Percentiles rank a stretch among this genome's conserved stretches.
These are phyloP conservation scores for Gasteruption jaculator DNA, from an alignment of 2,888 invertebrate species.

Conservation along the genomic window DNA sequence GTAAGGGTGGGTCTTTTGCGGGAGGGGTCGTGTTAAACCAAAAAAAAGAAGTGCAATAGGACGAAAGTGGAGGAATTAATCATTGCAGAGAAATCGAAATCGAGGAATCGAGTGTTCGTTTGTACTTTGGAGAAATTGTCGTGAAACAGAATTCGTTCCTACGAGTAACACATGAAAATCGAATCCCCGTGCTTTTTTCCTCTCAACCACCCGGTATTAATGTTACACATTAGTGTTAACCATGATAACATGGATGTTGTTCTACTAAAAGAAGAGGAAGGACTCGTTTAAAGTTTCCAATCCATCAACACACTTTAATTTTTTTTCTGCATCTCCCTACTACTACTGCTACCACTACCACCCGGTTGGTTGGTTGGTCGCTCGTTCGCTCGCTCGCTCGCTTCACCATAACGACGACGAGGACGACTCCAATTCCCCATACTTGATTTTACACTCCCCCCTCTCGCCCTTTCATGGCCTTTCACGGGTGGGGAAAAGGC, in stretches of 20 bases:
- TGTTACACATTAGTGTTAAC: conserved; percentile 4
- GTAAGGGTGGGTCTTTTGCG: conserved; percentile 35
- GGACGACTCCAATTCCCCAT: conserved; percentile 24
- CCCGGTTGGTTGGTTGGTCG: no score
- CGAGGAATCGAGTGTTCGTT: conserved; percentile 72
- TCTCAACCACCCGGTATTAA: conserved; percentile 2
- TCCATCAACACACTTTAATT: no score
- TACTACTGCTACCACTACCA: no score
- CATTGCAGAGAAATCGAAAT: conserved; percentile 55
- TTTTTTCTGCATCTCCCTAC: no score
- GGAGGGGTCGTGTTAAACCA: conserved; percentile 33
- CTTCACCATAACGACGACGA: no score
- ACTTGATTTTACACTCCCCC: conserved; percentile 26
- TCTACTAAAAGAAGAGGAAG: no score
- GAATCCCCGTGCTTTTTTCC: conserved; percentile 22
- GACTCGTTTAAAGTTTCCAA: no score
- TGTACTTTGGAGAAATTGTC: conserved; percentile 33
- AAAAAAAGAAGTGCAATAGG: no score
- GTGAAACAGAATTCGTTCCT: conserved; percentile 2
- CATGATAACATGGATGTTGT: conserved; percentile 8
- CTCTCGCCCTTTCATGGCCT: conserved; percentile 39
- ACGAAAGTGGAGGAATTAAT: no score
- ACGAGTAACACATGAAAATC: conserved; percentile 27
- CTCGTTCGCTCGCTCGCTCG: no score
- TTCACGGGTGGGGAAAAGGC: conserved; percentile 44